Evolutionary conservation across 2,797 vertebrate species (phyloP).

Genomic region (Rhinella marina): DNA sequence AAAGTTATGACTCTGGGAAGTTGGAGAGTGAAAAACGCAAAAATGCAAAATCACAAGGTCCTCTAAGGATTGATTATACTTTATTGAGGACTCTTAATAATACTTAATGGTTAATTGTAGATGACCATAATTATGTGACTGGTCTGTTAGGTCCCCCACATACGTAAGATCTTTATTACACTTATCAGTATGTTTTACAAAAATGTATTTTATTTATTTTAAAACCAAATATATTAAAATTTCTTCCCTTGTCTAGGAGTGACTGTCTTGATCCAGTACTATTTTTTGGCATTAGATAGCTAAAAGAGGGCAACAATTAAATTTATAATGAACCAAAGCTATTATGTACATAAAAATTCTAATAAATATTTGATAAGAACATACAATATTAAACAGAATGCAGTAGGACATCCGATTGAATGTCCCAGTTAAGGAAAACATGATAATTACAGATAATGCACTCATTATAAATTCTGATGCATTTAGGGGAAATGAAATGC

Average conservation of each 20-base stretch:
- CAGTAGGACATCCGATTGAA: conserved; percentile 22
- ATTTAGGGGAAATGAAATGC: conserved; percentile 29
- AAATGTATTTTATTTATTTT: not conserved
- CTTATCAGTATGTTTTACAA: not conserved
- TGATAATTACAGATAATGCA: conserved; percentile 53
- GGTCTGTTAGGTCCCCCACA: no score
- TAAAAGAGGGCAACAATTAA: not conserved
- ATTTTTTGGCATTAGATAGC: not conserved
- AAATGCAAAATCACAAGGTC: no score
- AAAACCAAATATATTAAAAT: not conserved
- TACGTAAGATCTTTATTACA: not conserved
- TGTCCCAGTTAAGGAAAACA: conserved; percentile 35
- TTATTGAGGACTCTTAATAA: no score
- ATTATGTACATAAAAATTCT: conserved; percentile 31
- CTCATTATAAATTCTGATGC: conserved; percentile 31
- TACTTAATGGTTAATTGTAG: no score
- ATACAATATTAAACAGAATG: conserved; percentile 43
- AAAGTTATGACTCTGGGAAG: no score
- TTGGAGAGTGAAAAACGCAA: no score
- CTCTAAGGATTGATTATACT: no score
- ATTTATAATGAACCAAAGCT: conserved; percentile 40
- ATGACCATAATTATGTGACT: no score
- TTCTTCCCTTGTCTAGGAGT: not conserved
- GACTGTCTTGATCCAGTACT: not conserved
- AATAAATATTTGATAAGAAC: conserved; percentile 45